Base-by-base conservation (phyloP, 2,888 invertebrate species). In the Drosophila mercatorum region DNA sequence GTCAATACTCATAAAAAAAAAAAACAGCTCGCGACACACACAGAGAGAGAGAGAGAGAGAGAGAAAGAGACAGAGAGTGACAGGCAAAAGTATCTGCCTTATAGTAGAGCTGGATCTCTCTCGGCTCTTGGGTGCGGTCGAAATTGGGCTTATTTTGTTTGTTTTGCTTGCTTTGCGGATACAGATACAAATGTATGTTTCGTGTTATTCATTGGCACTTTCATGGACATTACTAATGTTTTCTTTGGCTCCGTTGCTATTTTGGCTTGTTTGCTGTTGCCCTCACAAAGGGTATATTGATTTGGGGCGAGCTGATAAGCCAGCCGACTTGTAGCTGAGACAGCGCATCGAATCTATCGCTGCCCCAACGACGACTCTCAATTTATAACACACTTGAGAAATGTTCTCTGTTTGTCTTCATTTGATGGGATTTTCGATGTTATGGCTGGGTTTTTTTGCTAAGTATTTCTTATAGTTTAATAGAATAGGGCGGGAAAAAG, bases 1-100 rank as follows among this genome's bases (percentile, higher is more conserved):
- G 90, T 87, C 86, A 87, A 88, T 87, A 83, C 77, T 83, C 81
- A 81, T 89, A 86, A 82, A 84, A 86, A 70, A 68, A 56, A 65
- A 67, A 62, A 62, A 31, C n/a, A 74, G 59, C 59, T 70, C 66
- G 72, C 71, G 71, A 73, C 70, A 62, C 65, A 72, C 53, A 72
- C 1, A 22, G 22, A 22, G 22, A 22, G 22, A 22, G 22, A 22
- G 22, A 22, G 22, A 22, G 22, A 22, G 22, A 67, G 52, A 74
- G 41, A 22, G 22, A 22, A 1, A 22, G 22, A 72, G 63, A 67
- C 55, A 74, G 41, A 28, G 28, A 55, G 22, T 17, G 55, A 55
- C 40, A 40, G 22, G 22, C 31, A 66, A 44, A 70, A 70, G 47
- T 65, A 66, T 64, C 28, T 63, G 66, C 28, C 76, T 59, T 64